Evolutionary conservation across 1,140 invertebrate species (phyloP).

Genomic region (Hirudo medicinalis): DNA sequence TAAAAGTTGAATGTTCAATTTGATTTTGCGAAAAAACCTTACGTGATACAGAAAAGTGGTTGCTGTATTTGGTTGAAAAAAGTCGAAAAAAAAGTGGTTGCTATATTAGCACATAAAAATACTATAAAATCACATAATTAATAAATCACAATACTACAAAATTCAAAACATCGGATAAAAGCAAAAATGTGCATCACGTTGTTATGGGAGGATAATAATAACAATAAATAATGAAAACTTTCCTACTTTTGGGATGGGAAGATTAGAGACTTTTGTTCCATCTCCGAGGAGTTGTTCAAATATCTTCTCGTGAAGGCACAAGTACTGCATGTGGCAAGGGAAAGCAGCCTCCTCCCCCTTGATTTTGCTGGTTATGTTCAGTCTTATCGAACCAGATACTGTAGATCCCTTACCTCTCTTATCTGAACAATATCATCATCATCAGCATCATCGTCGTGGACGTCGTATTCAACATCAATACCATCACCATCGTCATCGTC

Average conservation of each 20-base stretch:
- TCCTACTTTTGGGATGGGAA: background rate
- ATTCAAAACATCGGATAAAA: too few relatives aligned
- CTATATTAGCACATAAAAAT: too few relatives aligned
- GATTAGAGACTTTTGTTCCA: too few relatives aligned
- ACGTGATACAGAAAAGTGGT: too few relatives aligned
- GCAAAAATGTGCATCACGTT: too few relatives aligned
- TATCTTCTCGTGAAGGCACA: conserved; percentile 94
- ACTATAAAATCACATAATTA: too few relatives aligned
- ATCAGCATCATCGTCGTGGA: background rate
- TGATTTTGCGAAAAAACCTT: too few relatives aligned
- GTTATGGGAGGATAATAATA: background rate
- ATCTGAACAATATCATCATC: conserved; percentile 46
- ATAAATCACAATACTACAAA: too few relatives aligned
- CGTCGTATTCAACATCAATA: background rate
- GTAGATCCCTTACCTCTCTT: conserved; percentile 98
- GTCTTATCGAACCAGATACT: conserved; percentile 90
- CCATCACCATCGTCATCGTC: background rate
- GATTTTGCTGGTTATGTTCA: conserved; percentile 98
- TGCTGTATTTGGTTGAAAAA: too few relatives aligned
- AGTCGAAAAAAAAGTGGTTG: too few relatives aligned
- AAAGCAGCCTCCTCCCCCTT: conserved; percentile 93
- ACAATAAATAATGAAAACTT: background rate
- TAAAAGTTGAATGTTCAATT: too few relatives aligned
- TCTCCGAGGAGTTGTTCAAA: conserved; percentile 69
- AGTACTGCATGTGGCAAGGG: conserved; percentile 98